Base-by-base conservation (phyloP, 2,888 invertebrate genomes). In the Stenodera caucasica region DNA sequence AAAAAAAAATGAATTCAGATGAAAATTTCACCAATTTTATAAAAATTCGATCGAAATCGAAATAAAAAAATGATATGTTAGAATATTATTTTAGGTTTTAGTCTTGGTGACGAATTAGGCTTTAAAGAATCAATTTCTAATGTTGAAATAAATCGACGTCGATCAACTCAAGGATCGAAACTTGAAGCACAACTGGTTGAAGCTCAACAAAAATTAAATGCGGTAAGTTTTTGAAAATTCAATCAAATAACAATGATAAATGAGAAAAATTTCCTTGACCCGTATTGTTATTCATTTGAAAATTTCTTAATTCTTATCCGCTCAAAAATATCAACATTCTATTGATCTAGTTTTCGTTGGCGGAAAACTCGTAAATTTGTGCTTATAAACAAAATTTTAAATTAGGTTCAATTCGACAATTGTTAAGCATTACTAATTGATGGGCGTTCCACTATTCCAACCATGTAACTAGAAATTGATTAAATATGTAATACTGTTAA, bases 101-200 rank as follows among this genome's bases (percentile, higher is more conserved):
- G 91, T 75, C 81, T 94, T 14, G 94, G 94, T 14, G 94, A 94
- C 75, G 94, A 94, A 77, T 81, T 94, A 62, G 93, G 93, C 26
- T 93, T 94, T 75, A 85, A 87, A 67, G 91, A 94, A 74, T 92
- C 94, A 0, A 79, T 94, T 50, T 89, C 92, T 1, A 92, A 92
- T 76, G 77, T 88, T 69, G 92, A 93, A 75, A 85, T 86, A 49
- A 86, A 86, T 69, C 85, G 89, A 64, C 82, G 91, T 65, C 83
- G 69, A 71, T 83, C 73, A 65, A 75, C 76, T 12, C 73, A 75
- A 65, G 73, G 72, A 18, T 76, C 77, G 0, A 76, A 74, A 62
- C 67, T 80, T 30, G 76, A 78, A 63, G 76, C 77, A 1, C 75
- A 76, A 57, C 60, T 77, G 33, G 70, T 72, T 26, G 71, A 77